Evolutionary conservation across 1,140 invertebrate genomes (phyloP).

Genomic region (Caerostris extrusa): DNA sequence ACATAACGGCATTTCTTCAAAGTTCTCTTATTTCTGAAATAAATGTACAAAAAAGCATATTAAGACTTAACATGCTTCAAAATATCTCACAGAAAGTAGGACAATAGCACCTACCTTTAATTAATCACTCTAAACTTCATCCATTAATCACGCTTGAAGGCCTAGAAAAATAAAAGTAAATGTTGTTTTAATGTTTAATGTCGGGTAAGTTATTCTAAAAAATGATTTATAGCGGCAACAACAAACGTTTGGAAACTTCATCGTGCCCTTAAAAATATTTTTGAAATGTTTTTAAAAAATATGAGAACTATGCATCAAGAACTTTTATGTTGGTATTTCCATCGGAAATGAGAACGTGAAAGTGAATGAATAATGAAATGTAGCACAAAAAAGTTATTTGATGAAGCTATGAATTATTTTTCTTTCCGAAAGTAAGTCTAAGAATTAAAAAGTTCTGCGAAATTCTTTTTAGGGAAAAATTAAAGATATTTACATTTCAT

Average conservation of each 20-base stretch:
- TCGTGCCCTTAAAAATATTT: neutral
- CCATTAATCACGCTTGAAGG: neutral
- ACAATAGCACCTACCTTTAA: neutral
- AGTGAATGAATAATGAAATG: neutral
- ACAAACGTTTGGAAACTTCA: neutral
- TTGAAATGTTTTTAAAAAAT: neutral
- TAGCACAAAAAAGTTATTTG: too few relatives aligned
- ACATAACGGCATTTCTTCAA: neutral
- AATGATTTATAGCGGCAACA: neutral
- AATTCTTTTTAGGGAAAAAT: too few relatives aligned
- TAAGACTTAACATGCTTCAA: neutral
- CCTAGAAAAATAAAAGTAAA: neutral
- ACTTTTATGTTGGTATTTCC: neutral
- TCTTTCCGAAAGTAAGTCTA: too few relatives aligned
- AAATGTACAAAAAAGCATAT: constrained; percentile 9
- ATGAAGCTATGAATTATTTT: too few relatives aligned
- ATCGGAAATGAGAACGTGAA: neutral
- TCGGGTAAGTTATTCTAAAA: neutral
- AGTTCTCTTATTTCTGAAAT: neutral
- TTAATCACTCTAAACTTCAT: constrained; percentile 6
- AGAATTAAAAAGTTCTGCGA: too few relatives aligned
- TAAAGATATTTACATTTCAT: too few relatives aligned
- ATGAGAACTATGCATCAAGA: neutral
- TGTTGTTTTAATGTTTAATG: constrained; percentile 4
- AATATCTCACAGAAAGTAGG: neutral